Percentiles rank a stretch among this genome's conserved stretches.
Conservation (phyloP, 2,797 vertebrate genomes). For the Tiaroga cobitis region DNA sequence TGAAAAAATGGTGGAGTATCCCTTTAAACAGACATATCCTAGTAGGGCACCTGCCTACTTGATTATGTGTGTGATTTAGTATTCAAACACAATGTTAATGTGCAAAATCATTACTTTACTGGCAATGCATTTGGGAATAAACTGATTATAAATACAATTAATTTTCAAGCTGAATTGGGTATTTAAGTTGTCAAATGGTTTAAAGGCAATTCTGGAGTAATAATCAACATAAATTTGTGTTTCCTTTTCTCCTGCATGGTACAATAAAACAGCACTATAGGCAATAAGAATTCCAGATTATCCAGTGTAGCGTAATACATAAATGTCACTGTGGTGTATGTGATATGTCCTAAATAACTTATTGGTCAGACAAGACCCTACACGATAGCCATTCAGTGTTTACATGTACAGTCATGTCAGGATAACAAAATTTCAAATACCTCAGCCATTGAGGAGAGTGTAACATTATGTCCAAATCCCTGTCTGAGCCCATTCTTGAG, state of each 20-base stretch:
- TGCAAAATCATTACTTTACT: slow-evolving; percentile 33
- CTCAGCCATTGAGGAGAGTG: neutral
- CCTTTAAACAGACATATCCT: too few species aligned
- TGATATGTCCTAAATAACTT: neutral
- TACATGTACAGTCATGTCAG: neutral
- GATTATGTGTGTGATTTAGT: slow-evolving; percentile 10
- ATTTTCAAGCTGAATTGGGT: slow-evolving; percentile 19
- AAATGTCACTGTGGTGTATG: slow-evolving; percentile 12
- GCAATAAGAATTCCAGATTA: slow-evolving; percentile 8
- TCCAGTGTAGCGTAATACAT: neutral
- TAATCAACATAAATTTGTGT: slow-evolving; percentile 36
- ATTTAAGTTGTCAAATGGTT: slow-evolving; percentile 28
- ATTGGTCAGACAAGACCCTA: neutral
- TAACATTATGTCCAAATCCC: slow-evolving; percentile 36
- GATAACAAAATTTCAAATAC: neutral
- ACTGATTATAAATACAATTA: slow-evolving; percentile 13
- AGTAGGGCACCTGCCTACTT: too few species aligned
- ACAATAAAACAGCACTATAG: neutral
- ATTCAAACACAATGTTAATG: slow-evolving; percentile 21
- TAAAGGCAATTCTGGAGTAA: slow-evolving; percentile 15
- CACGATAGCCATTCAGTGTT: neutral
- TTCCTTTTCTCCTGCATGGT: slow-evolving; percentile 14
- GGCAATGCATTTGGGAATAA: slow-evolving; percentile 15
- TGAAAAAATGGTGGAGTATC: too few species aligned
- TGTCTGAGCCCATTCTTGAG: slow-evolving; percentile 5